Evolutionary conservation across 1,140 invertebrate genomes (phyloP), one percentile per base, ranked within the genome.

Genomic region (Drosophila bipectinata): DNA sequence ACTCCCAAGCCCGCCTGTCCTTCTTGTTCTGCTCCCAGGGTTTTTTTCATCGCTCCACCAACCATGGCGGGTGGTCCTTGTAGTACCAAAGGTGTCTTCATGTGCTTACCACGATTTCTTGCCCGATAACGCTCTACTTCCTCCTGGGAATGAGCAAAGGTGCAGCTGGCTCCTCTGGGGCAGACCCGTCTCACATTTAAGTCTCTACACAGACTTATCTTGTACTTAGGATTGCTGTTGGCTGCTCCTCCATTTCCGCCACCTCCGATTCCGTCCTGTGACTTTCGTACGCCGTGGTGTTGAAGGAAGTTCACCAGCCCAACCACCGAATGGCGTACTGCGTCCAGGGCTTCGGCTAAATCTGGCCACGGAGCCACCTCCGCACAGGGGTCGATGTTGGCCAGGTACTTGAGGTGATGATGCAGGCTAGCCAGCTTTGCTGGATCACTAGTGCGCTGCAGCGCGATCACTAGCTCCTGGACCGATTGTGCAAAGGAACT

Each of bases 181-280:
- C 98, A 99, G 32, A 94, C 95, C 0, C 96, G 95, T 12, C 96
- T 93, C 3, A 95, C 92, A 0, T 95, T 94, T 3, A 98, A 92
- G 92, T 98, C 97, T 4, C 97, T 93, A 80, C 98, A 99, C 94
- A 98, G 95, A 81, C 96, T 97, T 6, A 98, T 97, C 93, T 98
- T 98, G 91, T 98, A 98, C 88, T 97, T 97, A 1, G 94, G 92
- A 90, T 95, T 95, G 56, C 96, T 95, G 30, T 94, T 93, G 4
- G 94, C 93, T 5, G 79, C 66, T 14, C 73, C 73, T 7, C 64
- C 72, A 5, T 58, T 47, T 47, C 93, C 92, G 12, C 94, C 93
- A 4, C 94, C 93, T 26, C 93, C 91, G 2, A 93, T 92, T 14
- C 92, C 91, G 73, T 94, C 93, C 92, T 95, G 92, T 44, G 93